Conservation (phyloP, 2,888 invertebrate species). For the Mesopsocus fuscifrons region DNA sequence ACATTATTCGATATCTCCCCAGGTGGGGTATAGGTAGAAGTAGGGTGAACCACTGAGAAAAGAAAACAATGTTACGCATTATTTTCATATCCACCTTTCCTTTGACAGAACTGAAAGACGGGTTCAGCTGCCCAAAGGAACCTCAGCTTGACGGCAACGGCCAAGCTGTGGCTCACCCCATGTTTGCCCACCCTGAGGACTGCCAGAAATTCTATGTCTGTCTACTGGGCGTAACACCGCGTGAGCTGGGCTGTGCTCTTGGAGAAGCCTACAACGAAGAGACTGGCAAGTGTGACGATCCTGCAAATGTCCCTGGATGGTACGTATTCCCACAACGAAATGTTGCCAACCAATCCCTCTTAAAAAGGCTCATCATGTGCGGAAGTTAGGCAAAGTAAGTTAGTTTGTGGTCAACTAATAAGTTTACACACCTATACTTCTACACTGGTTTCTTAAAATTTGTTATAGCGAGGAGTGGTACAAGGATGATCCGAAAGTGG, state of each 20-base stretch:
- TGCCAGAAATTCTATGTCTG: constrained; percentile 88
- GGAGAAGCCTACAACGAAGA: constrained; percentile 87
- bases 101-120: constrained; percentile 50
- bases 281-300: constrained; percentile 65
- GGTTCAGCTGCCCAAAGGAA: constrained; percentile 67
- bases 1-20: too few species aligned
- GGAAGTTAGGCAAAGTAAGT: too few species aligned
- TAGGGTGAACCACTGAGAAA: too few species aligned
- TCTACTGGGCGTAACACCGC: constrained; percentile 66
- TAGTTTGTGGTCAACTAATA: too few species aligned
- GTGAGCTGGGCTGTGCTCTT: constrained; percentile 66
- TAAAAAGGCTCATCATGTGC: too few species aligned
- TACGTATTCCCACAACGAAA: constrained; percentile 26
- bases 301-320: constrained; percentile 83
- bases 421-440: too few species aligned
- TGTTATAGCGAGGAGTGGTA: constrained; percentile 64
- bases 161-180: constrained; percentile 59
- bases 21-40: too few species aligned
- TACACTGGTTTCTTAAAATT: too few species aligned
- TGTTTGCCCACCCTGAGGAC: constrained; percentile 67
- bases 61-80: too few species aligned
- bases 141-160: constrained; percentile 44
- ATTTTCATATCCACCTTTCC: too few species aligned
- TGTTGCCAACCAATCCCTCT: neutral
- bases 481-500: constrained; percentile 42